phyloP scores from a whole-genome alignment of 2,113 vertebrate genomes.

The Cyphomyrus plagiostoma region DNA sequence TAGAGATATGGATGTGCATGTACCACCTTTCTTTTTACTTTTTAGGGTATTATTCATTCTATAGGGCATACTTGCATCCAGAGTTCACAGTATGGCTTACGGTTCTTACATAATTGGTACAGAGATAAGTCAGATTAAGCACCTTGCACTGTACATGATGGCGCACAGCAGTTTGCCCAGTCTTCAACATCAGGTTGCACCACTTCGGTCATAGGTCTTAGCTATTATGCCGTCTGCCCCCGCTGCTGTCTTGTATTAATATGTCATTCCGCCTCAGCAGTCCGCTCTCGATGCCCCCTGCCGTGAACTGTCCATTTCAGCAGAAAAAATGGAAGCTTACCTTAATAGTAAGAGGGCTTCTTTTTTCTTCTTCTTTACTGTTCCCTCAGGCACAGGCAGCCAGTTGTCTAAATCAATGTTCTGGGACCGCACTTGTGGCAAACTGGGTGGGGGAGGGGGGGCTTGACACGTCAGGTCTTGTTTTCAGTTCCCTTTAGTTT shows the following conservation, averaged over 20 bases:
- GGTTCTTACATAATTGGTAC: background rate
- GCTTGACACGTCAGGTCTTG: constrained; percentile 1
- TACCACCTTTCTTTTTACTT: background rate
- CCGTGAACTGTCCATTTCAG: background rate
- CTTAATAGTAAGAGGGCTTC: background rate
- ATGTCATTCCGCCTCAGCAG: background rate
- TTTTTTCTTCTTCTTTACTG: background rate
- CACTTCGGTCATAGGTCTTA: background rate
- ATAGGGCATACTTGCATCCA: background rate
- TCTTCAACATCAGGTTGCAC: background rate
- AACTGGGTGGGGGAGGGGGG: background rate
- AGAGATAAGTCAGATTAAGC: background rate
- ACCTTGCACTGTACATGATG: background rate
- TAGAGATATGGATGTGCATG: background rate
- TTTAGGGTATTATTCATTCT: background rate
- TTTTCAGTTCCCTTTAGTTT: background rate
- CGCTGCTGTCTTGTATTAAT: background rate
- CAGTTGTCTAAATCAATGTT: background rate
- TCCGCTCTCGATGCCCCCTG: background rate
- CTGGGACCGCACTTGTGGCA: background rate
- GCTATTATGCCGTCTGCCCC: background rate
- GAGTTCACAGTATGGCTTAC: background rate
- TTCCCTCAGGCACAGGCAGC: background rate
- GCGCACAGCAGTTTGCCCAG: background rate
- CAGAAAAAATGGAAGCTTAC: background rate